Conservation (phyloP, 2,113 vertebrate genomes). For the Prunella fulvescens region DNA sequence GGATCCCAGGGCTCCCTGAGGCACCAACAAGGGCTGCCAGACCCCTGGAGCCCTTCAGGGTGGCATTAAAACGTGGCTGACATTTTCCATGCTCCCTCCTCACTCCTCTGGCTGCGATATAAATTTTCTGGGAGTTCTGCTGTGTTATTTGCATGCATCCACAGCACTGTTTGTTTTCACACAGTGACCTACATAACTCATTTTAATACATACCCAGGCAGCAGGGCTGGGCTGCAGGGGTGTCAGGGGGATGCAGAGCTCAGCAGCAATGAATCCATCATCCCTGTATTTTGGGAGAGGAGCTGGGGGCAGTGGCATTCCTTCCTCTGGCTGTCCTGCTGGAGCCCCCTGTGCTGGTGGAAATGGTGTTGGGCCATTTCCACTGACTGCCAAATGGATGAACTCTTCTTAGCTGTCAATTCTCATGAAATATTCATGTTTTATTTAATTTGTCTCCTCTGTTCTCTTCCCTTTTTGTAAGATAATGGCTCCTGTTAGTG, state of each 20-base stretch:
- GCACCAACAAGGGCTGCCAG: not conserved
- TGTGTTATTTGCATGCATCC: not conserved
- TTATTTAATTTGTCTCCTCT: not conserved
- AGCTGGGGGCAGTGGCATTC: not conserved
- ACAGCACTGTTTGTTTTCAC: not conserved
- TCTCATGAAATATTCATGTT: not conserved
- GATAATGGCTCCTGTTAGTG: fast-evolving
- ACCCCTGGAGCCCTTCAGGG: not conserved
- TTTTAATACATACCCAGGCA: not conserved
- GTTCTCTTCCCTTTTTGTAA: not conserved
- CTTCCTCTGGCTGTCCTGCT: not conserved
- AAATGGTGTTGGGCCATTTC: not conserved
- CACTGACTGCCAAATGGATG: not conserved
- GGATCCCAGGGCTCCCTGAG: not conserved
- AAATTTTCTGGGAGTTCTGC: slow-evolving; percentile 16
- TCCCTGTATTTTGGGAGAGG: not conserved
- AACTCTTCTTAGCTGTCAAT: not conserved
- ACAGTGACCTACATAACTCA: slow-evolving; percentile 3
- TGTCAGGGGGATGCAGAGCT: not conserved
- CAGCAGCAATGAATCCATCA: not conserved
- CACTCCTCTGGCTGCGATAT: not conserved
- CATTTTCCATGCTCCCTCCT: not conserved
- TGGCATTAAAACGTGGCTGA: not conserved
- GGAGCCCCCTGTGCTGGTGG: not conserved
- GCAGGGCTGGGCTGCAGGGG: not conserved